Percentiles rank a stretch among this genome's conserved stretches.
phyloP scores from a whole-genome alignment of 2,113 vertebrate species.

The Plecturocebus donacophilus region DNA sequence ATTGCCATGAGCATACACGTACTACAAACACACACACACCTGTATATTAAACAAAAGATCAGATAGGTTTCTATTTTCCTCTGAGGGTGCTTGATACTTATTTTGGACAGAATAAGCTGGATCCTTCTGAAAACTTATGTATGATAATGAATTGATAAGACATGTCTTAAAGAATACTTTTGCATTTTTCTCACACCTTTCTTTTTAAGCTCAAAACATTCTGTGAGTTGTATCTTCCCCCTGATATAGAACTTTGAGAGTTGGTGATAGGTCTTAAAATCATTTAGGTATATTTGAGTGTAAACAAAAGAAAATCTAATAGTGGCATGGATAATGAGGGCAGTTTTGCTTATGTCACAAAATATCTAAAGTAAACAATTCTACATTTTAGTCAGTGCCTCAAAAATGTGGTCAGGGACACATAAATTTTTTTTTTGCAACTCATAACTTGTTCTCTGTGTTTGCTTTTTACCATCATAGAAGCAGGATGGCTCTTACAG shows the following conservation, averaged over 20 bases:
- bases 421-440: not conserved
- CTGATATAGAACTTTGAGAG: not conserved
- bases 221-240: not conserved
- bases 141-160: not conserved
- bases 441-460: not conserved
- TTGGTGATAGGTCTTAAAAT: not conserved
- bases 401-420: not conserved
- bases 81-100: not conserved
- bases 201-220: not conserved
- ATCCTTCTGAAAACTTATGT: not conserved
- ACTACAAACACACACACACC: not conserved
- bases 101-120: not conserved
- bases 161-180: not conserved
- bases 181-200: not conserved
- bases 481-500: not conserved
- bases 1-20: not conserved
- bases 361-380: not conserved
- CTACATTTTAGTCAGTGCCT: not conserved
- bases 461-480: not conserved
- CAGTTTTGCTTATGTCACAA: not conserved
- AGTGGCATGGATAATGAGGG: not conserved
- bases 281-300: not conserved
- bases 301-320: not conserved
- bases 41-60: not conserved
- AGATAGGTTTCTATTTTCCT: not conserved